Conservation (phyloP, 2,113 vertebrate species). For the Anhinga anhinga region DNA sequence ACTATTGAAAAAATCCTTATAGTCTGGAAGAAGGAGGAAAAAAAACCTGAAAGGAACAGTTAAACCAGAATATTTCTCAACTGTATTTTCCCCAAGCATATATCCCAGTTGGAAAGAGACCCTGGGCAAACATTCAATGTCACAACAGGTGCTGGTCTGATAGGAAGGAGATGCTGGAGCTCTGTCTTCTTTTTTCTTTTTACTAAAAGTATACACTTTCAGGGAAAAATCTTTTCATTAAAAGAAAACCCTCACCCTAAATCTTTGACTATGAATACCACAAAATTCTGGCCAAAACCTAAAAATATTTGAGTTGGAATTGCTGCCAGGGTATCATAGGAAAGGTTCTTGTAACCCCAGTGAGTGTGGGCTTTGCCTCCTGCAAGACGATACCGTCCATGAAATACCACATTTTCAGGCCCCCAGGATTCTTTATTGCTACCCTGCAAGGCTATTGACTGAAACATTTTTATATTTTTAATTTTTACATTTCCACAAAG, state of each 20-base stretch:
- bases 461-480: background rate
- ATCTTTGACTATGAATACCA: background rate
- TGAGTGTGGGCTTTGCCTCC: conserved; percentile 11
- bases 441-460: background rate
- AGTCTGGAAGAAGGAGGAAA: background rate
- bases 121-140: fast-evolving
- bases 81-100: fast-evolving
- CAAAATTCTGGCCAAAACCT: conserved; percentile 5
- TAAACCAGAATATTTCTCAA: background rate
- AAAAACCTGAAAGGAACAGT: background rate
- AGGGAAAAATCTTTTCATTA: background rate
- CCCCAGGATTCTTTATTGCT: background rate
- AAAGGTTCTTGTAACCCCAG: background rate
- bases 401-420: background rate
- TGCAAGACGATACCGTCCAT: background rate
- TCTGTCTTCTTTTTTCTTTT: background rate
- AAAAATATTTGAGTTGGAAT: conserved; percentile 17
- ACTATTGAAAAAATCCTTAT: background rate
- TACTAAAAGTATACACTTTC: background rate
- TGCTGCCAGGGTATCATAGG: background rate
- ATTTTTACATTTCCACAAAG: background rate
- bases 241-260: background rate
- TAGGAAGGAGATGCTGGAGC: background rate
- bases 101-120: background rate
- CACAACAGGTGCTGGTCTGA: background rate